Conservation (phyloP, 2,888 invertebrate genomes). For the Carabus problematicus region DNA sequence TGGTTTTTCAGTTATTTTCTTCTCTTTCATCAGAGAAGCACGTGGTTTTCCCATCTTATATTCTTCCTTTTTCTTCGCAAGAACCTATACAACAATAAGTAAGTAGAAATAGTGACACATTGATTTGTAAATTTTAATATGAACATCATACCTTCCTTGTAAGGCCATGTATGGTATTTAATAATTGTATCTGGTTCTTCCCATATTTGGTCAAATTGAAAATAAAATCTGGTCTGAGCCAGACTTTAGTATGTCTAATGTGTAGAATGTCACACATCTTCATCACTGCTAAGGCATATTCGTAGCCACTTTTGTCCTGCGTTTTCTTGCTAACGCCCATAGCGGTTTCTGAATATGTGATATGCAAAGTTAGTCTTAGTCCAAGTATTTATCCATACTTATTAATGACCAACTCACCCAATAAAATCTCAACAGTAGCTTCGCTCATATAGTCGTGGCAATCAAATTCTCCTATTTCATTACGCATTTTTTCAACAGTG, state of each 20-base stretch:
- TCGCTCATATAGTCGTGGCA: slow-evolving; percentile 86
- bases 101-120: neutral
- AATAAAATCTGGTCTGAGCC: slow-evolving; percentile 78
- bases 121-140: slow-evolving; percentile 1
- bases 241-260: slow-evolving; percentile 79
- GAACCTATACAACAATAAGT: slow-evolving; percentile 49
- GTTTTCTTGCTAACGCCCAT: slow-evolving; percentile 87
- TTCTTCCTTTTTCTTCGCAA: slow-evolving; percentile 68
- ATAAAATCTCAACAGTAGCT: slow-evolving; percentile 80
- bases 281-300: slow-evolving; percentile 89
- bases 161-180: slow-evolving; percentile 79
- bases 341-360: slow-evolving; percentile 72
- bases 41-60: slow-evolving; percentile 61
- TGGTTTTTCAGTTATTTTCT: slow-evolving; percentile 54
- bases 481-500: slow-evolving; percentile 51
- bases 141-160: slow-evolving; percentile 69
- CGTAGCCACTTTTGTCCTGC: slow-evolving; percentile 81
- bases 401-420: slow-evolving; percentile 62
- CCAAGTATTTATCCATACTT: too few species aligned
- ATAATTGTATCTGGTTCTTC: slow-evolving; percentile 74
- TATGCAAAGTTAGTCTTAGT: neutral
- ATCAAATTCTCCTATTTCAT: slow-evolving; percentile 65
- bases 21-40: slow-evolving; percentile 56
- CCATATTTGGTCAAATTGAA: slow-evolving; percentile 80
- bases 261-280: slow-evolving; percentile 89